Conservation (phyloP, 2,113 vertebrate genomes). For the Phaetusa simplex region DNA sequence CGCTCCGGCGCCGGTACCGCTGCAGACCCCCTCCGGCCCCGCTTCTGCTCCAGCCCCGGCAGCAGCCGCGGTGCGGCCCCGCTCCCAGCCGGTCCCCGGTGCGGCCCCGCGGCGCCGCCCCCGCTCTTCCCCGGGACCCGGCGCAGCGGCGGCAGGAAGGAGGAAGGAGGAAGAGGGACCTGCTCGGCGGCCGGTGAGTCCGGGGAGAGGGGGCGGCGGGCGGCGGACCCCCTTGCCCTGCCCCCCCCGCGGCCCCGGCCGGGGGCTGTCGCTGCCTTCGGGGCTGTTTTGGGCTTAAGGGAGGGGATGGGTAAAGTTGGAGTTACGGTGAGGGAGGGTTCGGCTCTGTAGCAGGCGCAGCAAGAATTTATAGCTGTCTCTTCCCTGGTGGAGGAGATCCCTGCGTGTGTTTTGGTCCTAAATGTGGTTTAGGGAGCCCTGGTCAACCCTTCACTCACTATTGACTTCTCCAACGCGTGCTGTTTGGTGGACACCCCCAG, state of each 20-base stretch:
- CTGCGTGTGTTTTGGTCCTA: neutral
- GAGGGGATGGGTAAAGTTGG: neutral
- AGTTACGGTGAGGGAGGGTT: neutral
- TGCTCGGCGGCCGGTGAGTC: constrained; percentile 15
- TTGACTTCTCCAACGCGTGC: rapidly evolving
- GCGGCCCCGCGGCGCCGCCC: neutral
- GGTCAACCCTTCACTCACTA: rapidly evolving
- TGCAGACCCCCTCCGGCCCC: neutral
- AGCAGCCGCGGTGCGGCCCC: neutral
- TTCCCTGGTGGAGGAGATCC: neutral
- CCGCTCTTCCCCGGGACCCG: neutral
- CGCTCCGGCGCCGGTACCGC: neutral
- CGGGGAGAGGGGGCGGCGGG: neutral
- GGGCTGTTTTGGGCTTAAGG: neutral
- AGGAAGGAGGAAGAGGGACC: neutral
- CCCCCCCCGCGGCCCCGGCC: neutral
- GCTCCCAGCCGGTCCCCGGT: neutral
- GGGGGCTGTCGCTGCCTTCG: neutral
- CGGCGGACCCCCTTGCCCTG: neutral
- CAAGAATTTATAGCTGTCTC: rapidly evolving
- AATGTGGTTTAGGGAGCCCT: neutral
- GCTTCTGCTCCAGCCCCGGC: neutral
- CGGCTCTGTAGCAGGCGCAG: rapidly evolving
- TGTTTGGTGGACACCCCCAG: neutral
- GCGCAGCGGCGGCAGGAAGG: neutral